Conservation (phyloP, 2,797 vertebrate species). For the Acrocephalus scirpaceus region DNA sequence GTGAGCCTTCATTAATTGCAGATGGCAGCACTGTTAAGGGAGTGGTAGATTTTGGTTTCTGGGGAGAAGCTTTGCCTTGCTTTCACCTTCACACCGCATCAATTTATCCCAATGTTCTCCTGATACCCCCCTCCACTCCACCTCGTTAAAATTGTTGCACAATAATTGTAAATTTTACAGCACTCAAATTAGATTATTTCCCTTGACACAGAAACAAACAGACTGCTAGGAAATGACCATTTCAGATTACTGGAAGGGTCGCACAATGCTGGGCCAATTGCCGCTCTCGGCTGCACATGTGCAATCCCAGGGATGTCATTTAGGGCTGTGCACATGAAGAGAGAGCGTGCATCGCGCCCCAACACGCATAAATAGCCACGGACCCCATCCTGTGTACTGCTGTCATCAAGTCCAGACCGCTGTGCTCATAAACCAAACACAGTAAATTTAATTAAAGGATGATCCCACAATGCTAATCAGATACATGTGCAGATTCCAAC, state of each 20-base stretch:
- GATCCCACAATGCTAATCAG: slow-evolving; percentile 39
- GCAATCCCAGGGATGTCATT: slow-evolving; percentile 10
- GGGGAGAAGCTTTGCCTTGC: background rate
- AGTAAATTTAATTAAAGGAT: slow-evolving; percentile 47
- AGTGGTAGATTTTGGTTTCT: background rate
- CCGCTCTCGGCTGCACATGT: background rate
- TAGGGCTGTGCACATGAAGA: background rate
- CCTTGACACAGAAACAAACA: slow-evolving; percentile 64
- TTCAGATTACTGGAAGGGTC: slow-evolving; percentile 60
- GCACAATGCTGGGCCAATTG: background rate
- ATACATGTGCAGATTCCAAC: slow-evolving; percentile 3
- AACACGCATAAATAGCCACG: background rate
- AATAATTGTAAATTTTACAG: slow-evolving; percentile 59
- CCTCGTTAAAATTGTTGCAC: slow-evolving; percentile 36
- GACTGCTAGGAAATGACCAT: slow-evolving; percentile 68
- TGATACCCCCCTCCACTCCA: accelerated
- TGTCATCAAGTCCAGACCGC: slow-evolving; percentile 39
- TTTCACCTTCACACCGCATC: slow-evolving; percentile 6
- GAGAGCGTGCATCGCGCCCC: accelerated
- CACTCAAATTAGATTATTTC: slow-evolving; percentile 51
- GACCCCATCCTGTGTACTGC: slow-evolving; percentile 37
- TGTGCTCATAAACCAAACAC: slow-evolving; percentile 52
- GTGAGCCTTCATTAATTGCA: background rate
- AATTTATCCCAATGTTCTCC: background rate
- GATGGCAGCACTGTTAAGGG: background rate